Evolutionary conservation across 2,888 invertebrate genomes (phyloP), one percentile per base, ranked within the genome.

Genomic region (Abrostola triplasia): DNA sequence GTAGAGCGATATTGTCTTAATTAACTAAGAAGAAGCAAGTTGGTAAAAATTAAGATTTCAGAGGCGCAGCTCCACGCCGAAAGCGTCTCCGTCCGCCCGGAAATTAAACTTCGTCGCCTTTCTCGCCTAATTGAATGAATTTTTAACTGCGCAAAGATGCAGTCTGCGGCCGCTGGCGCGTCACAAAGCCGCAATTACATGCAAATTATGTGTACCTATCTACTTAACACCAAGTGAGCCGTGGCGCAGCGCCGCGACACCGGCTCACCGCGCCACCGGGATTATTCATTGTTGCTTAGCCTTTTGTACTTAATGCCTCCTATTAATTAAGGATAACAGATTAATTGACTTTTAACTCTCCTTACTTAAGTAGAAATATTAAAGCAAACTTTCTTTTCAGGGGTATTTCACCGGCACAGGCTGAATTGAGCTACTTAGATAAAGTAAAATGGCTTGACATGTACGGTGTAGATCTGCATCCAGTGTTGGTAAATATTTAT

Each of bases 371-470:
- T 55, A 66, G 59, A 64, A 64, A 67, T 67, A 68, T 72, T 76
- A 74, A 70, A 65, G 62, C 40, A 24, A 70, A 72, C 63, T 73
- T 81, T 84, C 50, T 81, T 88, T 90, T 71, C 95, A 98, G 98
- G 76, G 98, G 98, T 73, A 97, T 97, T 90, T 96, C 98, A 80
- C 99, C 99, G 67, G 97, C 98, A 59, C 97, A 98, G 80, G 99
- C 99, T 41, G 99, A 99, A 94, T 95, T 98, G 84, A 98, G 97
- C 95, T 99, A 98, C 94, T 96, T 99, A 91, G 99, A 99, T 93
- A 98, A 99, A 96, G 98, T 98, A 82, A 99, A 99, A 96, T 99
- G 99, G 99, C 96, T 99, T 85, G 99, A 99, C 91, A 98, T 99
- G 98, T 99, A 99, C 88, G 99, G 99, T 56, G 99, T 99, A 54